Conservation (phyloP, 2,797 vertebrate species). For the Tapera naevia region DNA sequence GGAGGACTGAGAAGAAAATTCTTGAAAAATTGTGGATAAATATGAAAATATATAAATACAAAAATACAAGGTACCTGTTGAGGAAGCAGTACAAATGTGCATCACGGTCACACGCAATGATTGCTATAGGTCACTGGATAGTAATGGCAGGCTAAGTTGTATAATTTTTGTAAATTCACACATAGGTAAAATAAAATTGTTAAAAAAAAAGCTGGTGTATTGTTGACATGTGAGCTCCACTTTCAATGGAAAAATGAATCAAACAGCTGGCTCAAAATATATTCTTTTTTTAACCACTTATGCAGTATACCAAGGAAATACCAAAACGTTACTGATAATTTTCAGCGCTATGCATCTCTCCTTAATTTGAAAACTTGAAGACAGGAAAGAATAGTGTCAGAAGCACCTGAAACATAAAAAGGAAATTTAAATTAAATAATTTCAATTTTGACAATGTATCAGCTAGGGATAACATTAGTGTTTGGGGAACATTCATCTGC, state of each 20-base stretch:
- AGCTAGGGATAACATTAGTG: neutral
- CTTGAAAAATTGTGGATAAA: conserved; percentile 6
- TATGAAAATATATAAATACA: neutral
- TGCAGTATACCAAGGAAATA: neutral
- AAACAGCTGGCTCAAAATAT: neutral
- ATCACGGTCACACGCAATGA: neutral
- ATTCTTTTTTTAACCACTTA: neutral
- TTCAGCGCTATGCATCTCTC: neutral
- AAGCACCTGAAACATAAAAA: neutral
- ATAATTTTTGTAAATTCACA: neutral
- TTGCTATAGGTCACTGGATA: neutral
- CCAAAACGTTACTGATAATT: neutral
- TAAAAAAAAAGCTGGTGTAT: neutral
- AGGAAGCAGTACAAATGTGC: neutral
- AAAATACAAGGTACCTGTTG: neutral
- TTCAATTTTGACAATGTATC: neutral
- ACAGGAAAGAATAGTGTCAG: neutral
- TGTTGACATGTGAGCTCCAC: neutral
- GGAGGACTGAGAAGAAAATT: neutral
- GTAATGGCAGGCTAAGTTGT: neutral
- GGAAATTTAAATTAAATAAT: neutral
- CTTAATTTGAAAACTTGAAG: neutral
- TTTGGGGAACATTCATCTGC: neutral
- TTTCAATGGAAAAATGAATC: neutral
- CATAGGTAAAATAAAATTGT: neutral